phyloP scores from a whole-genome alignment of 2,888 invertebrate species.

The Apoda limacodes region DNA sequence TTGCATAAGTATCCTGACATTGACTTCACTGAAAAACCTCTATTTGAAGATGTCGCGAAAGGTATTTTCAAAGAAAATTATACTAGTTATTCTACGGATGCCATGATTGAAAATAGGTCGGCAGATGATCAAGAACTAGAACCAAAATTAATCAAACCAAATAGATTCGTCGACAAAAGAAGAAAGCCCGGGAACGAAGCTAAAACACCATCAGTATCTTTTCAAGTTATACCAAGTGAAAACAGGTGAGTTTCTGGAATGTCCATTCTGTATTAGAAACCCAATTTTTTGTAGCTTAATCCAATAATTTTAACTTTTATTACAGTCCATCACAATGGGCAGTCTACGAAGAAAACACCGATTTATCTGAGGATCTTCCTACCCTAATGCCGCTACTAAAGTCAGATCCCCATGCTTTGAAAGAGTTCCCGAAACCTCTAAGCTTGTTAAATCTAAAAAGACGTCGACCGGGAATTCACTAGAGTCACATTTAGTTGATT shows the following conservation, averaged over 20 bases:
- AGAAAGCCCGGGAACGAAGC: slow-evolving; percentile 30
- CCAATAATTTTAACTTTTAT: slow-evolving; percentile 16
- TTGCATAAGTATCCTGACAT: slow-evolving; percentile 46
- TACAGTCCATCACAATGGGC: slow-evolving; percentile 61
- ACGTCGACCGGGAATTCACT: slow-evolving; percentile 32
- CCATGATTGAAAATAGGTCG: slow-evolving; percentile 42
- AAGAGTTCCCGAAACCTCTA: slow-evolving; percentile 56
- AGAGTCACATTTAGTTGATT: too few species aligned
- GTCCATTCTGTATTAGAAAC: background rate
- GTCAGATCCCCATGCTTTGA: slow-evolving; percentile 49
- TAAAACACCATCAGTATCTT: slow-evolving; percentile 55
- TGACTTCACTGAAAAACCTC: slow-evolving; percentile 18
- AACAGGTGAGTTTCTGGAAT: slow-evolving; percentile 51
- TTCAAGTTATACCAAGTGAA: slow-evolving; percentile 63
- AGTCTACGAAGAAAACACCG: slow-evolving; percentile 50
- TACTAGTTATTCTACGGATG: slow-evolving; percentile 13
- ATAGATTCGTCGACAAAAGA: too few species aligned
- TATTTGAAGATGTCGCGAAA: slow-evolving; percentile 14
- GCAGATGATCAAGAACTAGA: slow-evolving; percentile 30
- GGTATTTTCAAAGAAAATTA: slow-evolving; percentile 28
- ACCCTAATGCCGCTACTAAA: slow-evolving; percentile 46
- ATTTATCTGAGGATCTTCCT: slow-evolving; percentile 34
- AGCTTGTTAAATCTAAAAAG: slow-evolving; percentile 32
- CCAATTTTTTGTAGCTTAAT: background rate
- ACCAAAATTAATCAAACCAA: slow-evolving; percentile 33